Base-by-base conservation (phyloP, 1,140 invertebrate species). In the Achatina immaculata region DNA sequence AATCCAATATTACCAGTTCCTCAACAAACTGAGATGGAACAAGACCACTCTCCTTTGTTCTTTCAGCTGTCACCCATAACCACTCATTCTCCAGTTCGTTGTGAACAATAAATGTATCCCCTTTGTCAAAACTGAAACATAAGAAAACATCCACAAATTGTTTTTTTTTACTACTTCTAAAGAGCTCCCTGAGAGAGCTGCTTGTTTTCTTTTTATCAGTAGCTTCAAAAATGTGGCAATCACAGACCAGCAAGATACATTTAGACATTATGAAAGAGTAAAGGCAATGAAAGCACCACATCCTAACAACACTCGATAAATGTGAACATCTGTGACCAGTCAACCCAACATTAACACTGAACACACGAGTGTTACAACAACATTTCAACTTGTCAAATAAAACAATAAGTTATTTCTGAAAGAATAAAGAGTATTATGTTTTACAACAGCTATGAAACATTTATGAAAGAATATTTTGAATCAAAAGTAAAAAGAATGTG, bases 41-140 rank as follows among this genome's bases (percentile, higher is more conserved):
- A 92, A 99, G 95, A 81, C 98, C 97, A 92, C 98, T 97, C 91
- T 98, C 96, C 31, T 96, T 96, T 45, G 97, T 98, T 86, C 96
- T 93, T 91, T 98, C 96, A 31, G 96, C 96, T 14, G 97, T 98
- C 36, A 98, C 97, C 98, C 98, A 99, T 24, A 98, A 92, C 98
- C 97, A 99, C 42, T 96, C 97, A 90, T 99, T 97, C 43, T 97
- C 97, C 94, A 99, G 96, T 88, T 99, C 97, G 91, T 99, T 99
- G 90, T 98, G 96, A 31, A 99, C 96, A 89, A 98, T 97, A 92
- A 99, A 99, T 85, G 98, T 98, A 90, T 99, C 98, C 14, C 97
- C 97, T 92, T 98, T 98, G 89, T 98, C 96, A 92, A 99, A 99
- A 83, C 96, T 98, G 83, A 83, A 87, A 87, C 51, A n/a, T n/a